Conservation (phyloP, 1,140 invertebrate species). For the Megathymus violae region DNA sequence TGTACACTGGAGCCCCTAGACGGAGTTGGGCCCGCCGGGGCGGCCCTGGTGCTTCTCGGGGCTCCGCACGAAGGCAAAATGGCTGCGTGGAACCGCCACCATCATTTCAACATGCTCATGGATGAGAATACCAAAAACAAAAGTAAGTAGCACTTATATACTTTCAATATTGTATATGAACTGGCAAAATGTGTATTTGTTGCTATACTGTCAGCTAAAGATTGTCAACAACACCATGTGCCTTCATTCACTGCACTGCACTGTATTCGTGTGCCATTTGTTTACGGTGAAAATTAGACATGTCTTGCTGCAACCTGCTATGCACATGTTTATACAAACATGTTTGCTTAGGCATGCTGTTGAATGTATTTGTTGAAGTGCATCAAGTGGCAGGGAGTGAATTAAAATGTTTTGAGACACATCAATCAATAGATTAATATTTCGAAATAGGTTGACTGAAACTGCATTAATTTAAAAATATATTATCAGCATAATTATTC, state of each 20-base stretch:
- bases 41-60: constrained; percentile 83
- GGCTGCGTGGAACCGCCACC: constrained; percentile 89
- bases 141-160: constrained; percentile 82
- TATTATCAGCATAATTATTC: not conserved
- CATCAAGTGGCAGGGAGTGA: not conserved
- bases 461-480: not conserved
- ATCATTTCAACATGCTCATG: constrained; percentile 88
- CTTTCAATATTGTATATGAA: not conserved
- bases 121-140: constrained; percentile 88
- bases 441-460: not conserved
- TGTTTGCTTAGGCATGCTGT: not conserved
- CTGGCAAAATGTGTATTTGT: not conserved
- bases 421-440: not conserved
- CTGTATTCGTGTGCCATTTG: not conserved
- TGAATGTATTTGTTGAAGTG: not conserved
- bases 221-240: not conserved
- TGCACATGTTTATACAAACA: not conserved
- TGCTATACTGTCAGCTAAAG: not conserved
- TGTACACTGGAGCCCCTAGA: constrained; percentile 83
- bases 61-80: constrained; percentile 85
- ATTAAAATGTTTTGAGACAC: not conserved
- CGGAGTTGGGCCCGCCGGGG: constrained; percentile 83
- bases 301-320: not conserved
- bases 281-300: constrained; percentile 1
- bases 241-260: too few species aligned